phyloP scores from a whole-genome alignment of 2,888 invertebrate species.

The Pseudoips prasinana region DNA sequence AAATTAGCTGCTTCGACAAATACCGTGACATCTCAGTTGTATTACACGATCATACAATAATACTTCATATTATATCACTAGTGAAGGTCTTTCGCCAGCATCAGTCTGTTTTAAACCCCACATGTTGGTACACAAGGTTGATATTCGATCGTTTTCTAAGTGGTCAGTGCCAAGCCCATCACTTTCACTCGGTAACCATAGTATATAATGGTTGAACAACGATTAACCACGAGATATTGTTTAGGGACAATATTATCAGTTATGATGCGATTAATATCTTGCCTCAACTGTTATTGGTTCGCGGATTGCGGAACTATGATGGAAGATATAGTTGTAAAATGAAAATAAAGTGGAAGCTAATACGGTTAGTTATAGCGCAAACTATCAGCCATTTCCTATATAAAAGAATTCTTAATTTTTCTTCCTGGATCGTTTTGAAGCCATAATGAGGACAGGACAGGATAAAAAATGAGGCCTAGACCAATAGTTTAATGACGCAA shows the following conservation, averaged over 20 bases:
- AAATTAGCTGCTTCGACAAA: slow-evolving; percentile 10
- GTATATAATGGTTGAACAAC: slow-evolving; percentile 20
- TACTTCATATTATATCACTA: slow-evolving; percentile 29
- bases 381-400: no score
- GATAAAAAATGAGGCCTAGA: no score
- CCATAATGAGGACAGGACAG: no score
- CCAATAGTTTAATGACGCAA: no score
- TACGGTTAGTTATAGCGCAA: no score
- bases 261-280: slow-evolving; percentile 1
- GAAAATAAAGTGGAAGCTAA: no score
- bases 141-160: slow-evolving; percentile 4
- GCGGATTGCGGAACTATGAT: no score
- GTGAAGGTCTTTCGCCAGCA: slow-evolving; percentile 10
- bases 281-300: no score
- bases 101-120: slow-evolving; percentile 6
- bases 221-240: slow-evolving; percentile 27
- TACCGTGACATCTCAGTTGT: slow-evolving; percentile 11
- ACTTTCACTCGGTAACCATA: slow-evolving; percentile 28
- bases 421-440: no score
- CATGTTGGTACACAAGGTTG: not conserved
- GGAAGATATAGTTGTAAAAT: no score
- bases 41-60: slow-evolving; percentile 31
- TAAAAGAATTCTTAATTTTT: no score
- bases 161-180: slow-evolving; percentile 21
- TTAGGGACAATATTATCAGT: slow-evolving; percentile 27